Evolutionary conservation across 2,888 invertebrate species (phyloP), one percentile per base, ranked within the genome.

Genomic region (Catocala sponsa): DNA sequence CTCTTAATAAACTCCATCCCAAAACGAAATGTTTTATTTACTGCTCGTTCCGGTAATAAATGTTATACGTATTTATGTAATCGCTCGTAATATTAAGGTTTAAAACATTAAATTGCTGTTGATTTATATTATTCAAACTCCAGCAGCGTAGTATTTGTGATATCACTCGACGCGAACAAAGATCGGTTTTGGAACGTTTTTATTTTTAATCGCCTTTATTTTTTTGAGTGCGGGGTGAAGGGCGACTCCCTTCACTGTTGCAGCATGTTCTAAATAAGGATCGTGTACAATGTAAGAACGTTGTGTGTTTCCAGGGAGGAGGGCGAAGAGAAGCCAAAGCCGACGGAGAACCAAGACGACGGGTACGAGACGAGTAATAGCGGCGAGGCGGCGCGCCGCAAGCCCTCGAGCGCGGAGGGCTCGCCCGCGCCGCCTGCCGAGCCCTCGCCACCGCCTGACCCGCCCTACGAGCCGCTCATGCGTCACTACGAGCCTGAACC

Each of bases 291-390:
- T 38, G 41, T 49, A 0, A 25, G 6, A 0, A 15, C 46, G n/a
- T 55, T 66, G 33, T 49, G 49, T 69, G 60, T 78, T 82, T 79
- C 46, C 91, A 94, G 94, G 87, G 94, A 91, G 88, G 94, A 92
- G 86, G 94, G 89, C 83, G 88, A 88, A 73, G 94, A 92, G 79
- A 94, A 95, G 94, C 91, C 93, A 86, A 93, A 91, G 88, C 88
- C 90, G 84, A 95, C 96, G 83, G 98, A 98, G 94, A 96, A 96
- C 83, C 97, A 97, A 85, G 98, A 98, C 95, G 98, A 98, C 95
- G 98, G 98, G 76, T 98, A 98, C 95, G 98, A 98, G 95, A 98
- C 98, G 79, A 97, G 97, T 92, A 97, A 95, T 79, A 96, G 96
- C 83, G 96, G 94, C 84, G 94, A 94, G 90, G 91, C 89, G 87